A percentile compares a stretch with the other conserved stretches of the same genome.
Evolutionary conservation across 2,797 vertebrate genomes (phyloP).

Genomic region (Anguilla obscura): DNA sequence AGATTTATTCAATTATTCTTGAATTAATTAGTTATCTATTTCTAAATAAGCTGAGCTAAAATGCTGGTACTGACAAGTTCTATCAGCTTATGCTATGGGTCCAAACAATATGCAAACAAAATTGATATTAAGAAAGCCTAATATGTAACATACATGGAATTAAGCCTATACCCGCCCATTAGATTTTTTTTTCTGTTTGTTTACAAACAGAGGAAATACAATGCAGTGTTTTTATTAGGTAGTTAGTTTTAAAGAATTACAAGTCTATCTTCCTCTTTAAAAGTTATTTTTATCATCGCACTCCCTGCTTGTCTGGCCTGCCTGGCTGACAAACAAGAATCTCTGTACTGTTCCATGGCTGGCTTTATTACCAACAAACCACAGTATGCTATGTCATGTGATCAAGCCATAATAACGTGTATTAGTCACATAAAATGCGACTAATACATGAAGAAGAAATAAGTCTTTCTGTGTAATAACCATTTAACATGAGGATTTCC

Average conservation of each 20-base stretch:
- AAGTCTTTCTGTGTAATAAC: not conserved
- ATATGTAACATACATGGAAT: not conserved
- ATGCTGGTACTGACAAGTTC: not conserved
- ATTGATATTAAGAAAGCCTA: not conserved
- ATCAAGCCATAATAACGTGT: not conserved
- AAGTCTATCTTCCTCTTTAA: not conserved
- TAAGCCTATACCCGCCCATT: not conserved
- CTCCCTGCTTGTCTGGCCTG: slow-evolving; percentile 15
- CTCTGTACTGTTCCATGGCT: not conserved
- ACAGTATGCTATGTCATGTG: not conserved
- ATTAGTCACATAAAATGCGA: not conserved
- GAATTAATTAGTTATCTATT: not conserved
- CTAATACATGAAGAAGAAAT: not conserved
- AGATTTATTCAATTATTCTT: not conserved
- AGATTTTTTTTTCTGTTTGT: not conserved
- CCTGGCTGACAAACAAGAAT: not conserved
- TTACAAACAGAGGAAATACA: not conserved
- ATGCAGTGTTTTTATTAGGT: not conserved
- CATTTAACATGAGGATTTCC: not conserved
- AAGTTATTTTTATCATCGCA: not conserved
- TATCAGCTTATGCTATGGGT: not conserved
- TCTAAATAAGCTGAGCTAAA: not conserved
- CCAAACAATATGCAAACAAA: not conserved
- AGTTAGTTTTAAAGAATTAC: not conserved
- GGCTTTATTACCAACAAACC: not conserved